These are phyloP conservation scores for Anthoptus insignis DNA, from an alignment of 2,888 invertebrate species.

Conservation along the genomic window DNA sequence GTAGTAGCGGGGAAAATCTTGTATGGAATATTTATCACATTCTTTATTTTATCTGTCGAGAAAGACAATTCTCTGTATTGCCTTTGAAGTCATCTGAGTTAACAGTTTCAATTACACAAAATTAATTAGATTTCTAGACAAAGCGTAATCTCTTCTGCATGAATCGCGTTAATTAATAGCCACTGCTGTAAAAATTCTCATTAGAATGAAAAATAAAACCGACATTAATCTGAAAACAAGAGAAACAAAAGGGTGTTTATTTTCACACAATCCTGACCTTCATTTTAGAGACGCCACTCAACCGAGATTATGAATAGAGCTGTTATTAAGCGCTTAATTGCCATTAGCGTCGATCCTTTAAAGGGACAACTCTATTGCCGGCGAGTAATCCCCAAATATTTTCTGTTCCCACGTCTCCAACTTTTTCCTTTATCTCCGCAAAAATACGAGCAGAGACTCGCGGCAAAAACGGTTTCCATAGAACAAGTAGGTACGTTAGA, in stretches of 20 bases:
- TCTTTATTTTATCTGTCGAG: not conserved
- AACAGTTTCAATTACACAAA: not conserved
- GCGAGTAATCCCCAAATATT: constrained; percentile 24
- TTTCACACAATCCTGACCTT: constrained; percentile 10
- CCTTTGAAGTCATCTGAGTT: not conserved
- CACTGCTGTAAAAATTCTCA: constrained; percentile 1
- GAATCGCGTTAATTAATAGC: not conserved
- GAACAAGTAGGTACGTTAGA: not conserved
- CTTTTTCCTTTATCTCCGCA: constrained; percentile 31
- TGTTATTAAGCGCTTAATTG: constrained; percentile 32
- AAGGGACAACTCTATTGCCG: constrained; percentile 25
- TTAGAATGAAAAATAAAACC: constrained; percentile 8
- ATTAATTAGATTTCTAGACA: constrained; percentile 1
- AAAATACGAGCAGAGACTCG: constrained; percentile 17
- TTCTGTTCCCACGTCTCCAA: constrained; percentile 19
- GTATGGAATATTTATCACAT: too few species aligned
- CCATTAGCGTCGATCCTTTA: constrained; percentile 31
- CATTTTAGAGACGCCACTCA: constrained; percentile 1
- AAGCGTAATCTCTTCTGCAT: constrained; percentile 4
- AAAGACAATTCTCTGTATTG: too few species aligned
- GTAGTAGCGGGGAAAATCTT: too few species aligned
- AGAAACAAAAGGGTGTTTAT: constrained; percentile 6
- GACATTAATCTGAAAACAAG: not conserved
- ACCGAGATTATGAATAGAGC: constrained; percentile 22
- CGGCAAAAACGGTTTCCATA: constrained; percentile 23